Percentiles rank a stretch among this genome's conserved stretches.
Conservation (phyloP, 2,888 invertebrate species). For the Acanthoscelides obtectus region DNA sequence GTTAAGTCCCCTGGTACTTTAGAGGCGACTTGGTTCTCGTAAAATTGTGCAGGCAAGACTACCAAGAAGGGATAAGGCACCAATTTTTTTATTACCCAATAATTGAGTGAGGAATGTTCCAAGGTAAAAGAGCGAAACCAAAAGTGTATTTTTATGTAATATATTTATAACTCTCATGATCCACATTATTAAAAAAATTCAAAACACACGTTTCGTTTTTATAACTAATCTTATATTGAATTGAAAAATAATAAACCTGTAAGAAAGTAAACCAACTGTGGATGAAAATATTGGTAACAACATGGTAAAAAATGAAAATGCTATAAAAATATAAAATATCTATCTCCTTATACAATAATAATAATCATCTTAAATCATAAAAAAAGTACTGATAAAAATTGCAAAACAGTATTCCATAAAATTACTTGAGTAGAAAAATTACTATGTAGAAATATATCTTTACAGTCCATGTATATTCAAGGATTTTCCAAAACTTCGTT, state of each 20-base stretch:
- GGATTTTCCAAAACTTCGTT: background rate
- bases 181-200: background rate
- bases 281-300: slow-evolving; percentile 21
- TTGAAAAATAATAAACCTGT: background rate
- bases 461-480: slow-evolving; percentile 12
- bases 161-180: background rate
- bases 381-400: background rate
- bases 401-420: background rate
- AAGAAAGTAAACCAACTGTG: background rate
- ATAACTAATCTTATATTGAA: background rate
- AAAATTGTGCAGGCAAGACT: no score
- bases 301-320: slow-evolving; percentile 15
- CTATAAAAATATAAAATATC: slow-evolving; percentile 4
- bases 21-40: no score
- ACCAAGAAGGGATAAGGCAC: no score
- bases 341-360: slow-evolving; percentile 5
- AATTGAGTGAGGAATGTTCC: no score
- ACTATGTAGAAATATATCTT: slow-evolving; percentile 19
- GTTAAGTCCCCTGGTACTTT: no score
- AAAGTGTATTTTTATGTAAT: background rate
- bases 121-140: background rate
- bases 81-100: no score
- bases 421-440: slow-evolving; percentile 9
- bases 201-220: background rate
- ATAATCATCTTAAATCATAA: background rate